Percentiles rank a stretch among this genome's conserved stretches.
These are phyloP conservation scores for Neofelis nebulosa DNA, from an alignment of 2,113 vertebrate genomes.

Conservation along the genomic window DNA sequence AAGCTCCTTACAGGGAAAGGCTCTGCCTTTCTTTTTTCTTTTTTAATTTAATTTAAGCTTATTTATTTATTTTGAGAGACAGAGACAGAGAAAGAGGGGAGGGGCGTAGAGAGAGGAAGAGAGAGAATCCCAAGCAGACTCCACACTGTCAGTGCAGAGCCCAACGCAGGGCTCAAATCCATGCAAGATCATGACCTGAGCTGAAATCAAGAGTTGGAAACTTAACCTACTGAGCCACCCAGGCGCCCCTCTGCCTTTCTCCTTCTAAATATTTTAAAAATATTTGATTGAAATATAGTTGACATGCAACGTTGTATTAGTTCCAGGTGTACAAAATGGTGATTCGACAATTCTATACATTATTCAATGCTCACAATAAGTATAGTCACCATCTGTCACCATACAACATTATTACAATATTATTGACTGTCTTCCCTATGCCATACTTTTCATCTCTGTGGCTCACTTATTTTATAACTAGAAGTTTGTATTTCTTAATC, in stretches of 20 bases:
- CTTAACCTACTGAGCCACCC: too few relatives aligned
- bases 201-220: too few relatives aligned
- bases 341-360: not conserved
- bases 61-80: too few relatives aligned
- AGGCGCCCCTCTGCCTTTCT: not conserved
- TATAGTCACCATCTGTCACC: not conserved
- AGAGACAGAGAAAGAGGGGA: too few relatives aligned
- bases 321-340: not conserved
- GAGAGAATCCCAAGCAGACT: too few relatives aligned
- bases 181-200: too few relatives aligned
- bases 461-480: not conserved
- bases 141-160: too few relatives aligned
- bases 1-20: not conserved
- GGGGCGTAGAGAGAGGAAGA: too few relatives aligned
- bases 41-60: too few relatives aligned
- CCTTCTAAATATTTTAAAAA: not conserved
- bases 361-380: not conserved
- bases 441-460: not conserved
- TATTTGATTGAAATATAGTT: not conserved
- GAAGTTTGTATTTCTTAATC: not conserved
- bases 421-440: not conserved
- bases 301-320: not conserved
- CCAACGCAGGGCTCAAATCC: too few relatives aligned
- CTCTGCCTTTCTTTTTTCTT: not conserved
- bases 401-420: not conserved